These are phyloP conservation scores for Apistogramma diplotaenia DNA, from an alignment of 2,113 vertebrate species.

Conservation along the genomic window DNA sequence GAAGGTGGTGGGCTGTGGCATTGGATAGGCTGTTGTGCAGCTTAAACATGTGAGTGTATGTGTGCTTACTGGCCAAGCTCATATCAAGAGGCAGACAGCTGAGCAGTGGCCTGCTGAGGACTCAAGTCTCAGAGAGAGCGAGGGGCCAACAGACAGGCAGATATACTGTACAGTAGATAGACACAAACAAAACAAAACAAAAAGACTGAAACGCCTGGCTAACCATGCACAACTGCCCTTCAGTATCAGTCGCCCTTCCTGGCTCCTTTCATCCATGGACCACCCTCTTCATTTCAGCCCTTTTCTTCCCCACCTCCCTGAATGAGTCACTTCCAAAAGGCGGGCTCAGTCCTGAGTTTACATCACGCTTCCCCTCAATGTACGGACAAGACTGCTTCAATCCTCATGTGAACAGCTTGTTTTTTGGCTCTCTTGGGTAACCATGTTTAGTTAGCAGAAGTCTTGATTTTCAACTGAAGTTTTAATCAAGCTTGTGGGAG, in stretches of 20 bases:
- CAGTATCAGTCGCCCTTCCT: conserved; percentile 15
- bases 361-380: neutral
- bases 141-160: neutral
- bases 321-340: conserved; percentile 46
- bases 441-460: neutral
- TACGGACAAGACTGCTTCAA: neutral
- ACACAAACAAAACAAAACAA: neutral
- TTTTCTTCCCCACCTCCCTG: neutral
- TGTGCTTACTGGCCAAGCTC: conserved; percentile 2
- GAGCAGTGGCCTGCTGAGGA: conserved; percentile 16
- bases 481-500: neutral
- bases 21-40: conserved; percentile 31
- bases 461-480: neutral
- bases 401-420: neutral
- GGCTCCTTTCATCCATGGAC: conserved; percentile 25
- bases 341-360: conserved; percentile 10
- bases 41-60: neutral
- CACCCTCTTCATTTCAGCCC: conserved; percentile 7
- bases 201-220: neutral
- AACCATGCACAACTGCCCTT: conserved; percentile 16
- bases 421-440: neutral
- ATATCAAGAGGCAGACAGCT: conserved; percentile 30
- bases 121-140: conserved; percentile 7
- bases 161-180: conserved; percentile 15
- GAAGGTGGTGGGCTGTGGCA: conserved; percentile 28